phyloP scores from a whole-genome alignment of 2,113 vertebrate species.

The Forbesichthys papilliferus region DNA sequence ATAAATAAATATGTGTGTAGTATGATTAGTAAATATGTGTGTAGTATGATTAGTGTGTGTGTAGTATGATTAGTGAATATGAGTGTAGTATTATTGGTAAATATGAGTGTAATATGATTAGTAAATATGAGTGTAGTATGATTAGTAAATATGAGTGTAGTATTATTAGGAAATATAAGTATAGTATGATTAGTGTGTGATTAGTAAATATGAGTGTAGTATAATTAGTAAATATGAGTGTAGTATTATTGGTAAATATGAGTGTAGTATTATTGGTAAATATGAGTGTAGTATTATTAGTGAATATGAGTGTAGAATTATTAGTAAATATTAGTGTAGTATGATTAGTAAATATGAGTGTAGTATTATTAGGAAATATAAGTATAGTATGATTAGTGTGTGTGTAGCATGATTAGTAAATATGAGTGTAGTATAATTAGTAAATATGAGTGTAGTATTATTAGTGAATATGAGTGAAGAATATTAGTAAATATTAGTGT shows the following conservation, averaged over 20 bases:
- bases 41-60: no score
- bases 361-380: constrained; percentile 31
- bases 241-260: not conserved
- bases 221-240: constrained; percentile 36
- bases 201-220: not conserved
- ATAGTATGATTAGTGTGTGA: not conserved
- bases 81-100: not conserved
- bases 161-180: constrained; percentile 9
- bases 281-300: no score
- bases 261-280: not conserved
- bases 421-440: constrained; percentile 25
- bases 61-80: no score
- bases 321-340: no score
- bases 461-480: constrained; percentile 25
- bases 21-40: no score
- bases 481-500: constrained; percentile 33
- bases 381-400: constrained; percentile 31
- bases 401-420: no score
- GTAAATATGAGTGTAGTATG: no score
- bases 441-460: constrained; percentile 24
- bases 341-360: no score
- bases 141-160: no score
- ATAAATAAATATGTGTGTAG: no score
- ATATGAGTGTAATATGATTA: constrained; percentile 32
- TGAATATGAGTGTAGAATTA: no score